Evolutionary conservation across 2,797 vertebrate species (phyloP).

Genomic region (Argentina silus): DNA sequence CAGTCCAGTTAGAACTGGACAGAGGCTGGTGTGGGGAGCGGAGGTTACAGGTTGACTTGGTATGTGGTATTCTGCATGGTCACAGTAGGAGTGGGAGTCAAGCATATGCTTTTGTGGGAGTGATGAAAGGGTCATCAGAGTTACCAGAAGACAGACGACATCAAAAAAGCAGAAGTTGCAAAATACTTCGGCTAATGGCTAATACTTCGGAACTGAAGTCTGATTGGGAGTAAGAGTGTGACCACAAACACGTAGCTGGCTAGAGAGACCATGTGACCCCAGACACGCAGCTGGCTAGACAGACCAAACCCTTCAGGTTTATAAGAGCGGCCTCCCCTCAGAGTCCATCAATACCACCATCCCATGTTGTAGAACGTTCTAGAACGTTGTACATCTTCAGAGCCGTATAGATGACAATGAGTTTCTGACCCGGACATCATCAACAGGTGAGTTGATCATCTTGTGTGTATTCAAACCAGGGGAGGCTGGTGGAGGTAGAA

Average conservation of each 20-base stretch:
- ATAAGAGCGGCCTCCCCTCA: neutral
- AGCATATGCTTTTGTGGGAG: too few relatives aligned
- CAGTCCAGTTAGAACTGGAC: too few relatives aligned
- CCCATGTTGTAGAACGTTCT: neutral
- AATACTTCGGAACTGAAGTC: too few relatives aligned
- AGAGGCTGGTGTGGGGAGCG: too few relatives aligned
- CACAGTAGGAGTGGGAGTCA: too few relatives aligned
- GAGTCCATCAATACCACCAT: neutral
- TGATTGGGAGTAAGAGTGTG: constrained; percentile 3
- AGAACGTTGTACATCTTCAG: neutral
- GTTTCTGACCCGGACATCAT: neutral
- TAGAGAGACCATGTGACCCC: constrained; percentile 73
- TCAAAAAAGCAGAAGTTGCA: too few relatives aligned
- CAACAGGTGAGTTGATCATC: neutral
- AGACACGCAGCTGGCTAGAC: constrained; percentile 58
- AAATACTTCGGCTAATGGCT: too few relatives aligned
- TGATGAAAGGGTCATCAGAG: too few relatives aligned
- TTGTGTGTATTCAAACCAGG: constrained; percentile 37
- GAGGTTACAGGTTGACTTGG: too few relatives aligned
- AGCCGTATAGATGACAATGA: neutral
- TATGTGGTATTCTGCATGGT: too few relatives aligned
- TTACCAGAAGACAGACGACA: too few relatives aligned
- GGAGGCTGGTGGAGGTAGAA: constrained; percentile 36
- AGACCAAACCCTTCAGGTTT: constrained; percentile 56
- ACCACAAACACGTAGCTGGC: neutral